These are phyloP conservation scores for Lagopus muta DNA, from an alignment of 2,113 vertebrate species.

Conservation along the genomic window DNA sequence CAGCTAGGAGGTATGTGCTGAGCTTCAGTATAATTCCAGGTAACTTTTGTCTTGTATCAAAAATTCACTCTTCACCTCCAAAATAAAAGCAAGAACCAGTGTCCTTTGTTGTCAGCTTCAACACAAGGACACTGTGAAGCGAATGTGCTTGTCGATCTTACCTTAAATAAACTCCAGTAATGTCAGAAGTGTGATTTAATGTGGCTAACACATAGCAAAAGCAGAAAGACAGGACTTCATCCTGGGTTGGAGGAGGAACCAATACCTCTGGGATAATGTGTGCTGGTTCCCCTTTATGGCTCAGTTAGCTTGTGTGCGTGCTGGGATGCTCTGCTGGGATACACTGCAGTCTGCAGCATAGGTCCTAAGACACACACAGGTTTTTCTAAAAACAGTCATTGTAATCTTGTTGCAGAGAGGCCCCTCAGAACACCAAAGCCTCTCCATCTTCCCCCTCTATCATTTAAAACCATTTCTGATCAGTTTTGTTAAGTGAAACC, in stretches of 20 bases:
- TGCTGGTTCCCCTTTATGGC: neutral
- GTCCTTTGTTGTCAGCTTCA: neutral
- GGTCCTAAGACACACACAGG: fast-evolving
- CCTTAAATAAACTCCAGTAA: neutral
- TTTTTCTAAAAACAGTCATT: neutral
- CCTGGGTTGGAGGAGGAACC: neutral
- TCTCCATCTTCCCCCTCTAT: neutral
- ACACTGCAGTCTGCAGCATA: neutral
- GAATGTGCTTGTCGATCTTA: neutral
- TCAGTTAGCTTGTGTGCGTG: neutral
- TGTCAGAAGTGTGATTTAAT: neutral
- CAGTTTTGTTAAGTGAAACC: neutral
- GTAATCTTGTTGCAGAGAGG: neutral
- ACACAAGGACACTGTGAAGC: neutral
- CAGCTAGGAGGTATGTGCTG: neutral
- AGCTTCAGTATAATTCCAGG: neutral
- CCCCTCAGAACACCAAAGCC: neutral
- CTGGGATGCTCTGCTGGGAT: neutral
- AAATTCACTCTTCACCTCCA: neutral
- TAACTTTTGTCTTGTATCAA: neutral
- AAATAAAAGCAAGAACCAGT: neutral
- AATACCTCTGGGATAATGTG: neutral
- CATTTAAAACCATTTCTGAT: neutral
- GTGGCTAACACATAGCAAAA: neutral
- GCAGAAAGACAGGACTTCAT: neutral